These are phyloP conservation scores for Caenorhabditis uteleia DNA, from an alignment of 2,888 invertebrate genomes.

Conservation along the genomic window DNA sequence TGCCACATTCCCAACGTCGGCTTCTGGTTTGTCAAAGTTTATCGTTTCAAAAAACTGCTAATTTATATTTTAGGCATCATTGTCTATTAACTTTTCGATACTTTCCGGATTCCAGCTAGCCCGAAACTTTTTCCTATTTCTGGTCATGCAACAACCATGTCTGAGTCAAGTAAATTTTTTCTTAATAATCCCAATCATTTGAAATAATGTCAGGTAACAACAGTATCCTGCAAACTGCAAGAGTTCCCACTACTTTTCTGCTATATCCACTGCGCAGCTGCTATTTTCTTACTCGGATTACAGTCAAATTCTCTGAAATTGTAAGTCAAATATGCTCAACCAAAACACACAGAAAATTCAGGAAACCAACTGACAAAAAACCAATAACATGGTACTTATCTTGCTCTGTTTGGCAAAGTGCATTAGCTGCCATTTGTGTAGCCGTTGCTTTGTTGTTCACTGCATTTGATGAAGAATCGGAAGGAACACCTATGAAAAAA, in stretches of 20 bases:
- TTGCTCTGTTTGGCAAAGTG: slow-evolving; percentile 51
- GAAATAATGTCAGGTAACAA: slow-evolving; percentile 19
- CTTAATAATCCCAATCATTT: not conserved
- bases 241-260: slow-evolving; percentile 50
- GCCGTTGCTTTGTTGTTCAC: slow-evolving; percentile 46
- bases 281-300: slow-evolving; percentile 23
- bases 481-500: slow-evolving; percentile 37
- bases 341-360: not conserved
- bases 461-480: slow-evolving; percentile 43
- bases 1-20: slow-evolving; percentile 39
- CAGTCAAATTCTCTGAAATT: slow-evolving; percentile 30
- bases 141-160: slow-evolving; percentile 44
- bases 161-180: slow-evolving; percentile 19
- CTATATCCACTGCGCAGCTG: slow-evolving; percentile 42
- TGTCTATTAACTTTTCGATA: slow-evolving; percentile 35
- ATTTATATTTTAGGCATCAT: slow-evolving; percentile 29
- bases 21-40: slow-evolving; percentile 25
- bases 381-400: slow-evolving; percentile 34
- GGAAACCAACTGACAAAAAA: slow-evolving; percentile 23
- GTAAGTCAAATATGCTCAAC: slow-evolving; percentile 5
- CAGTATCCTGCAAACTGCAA: slow-evolving; percentile 47
- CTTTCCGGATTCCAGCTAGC: slow-evolving; percentile 43
- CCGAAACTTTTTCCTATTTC: slow-evolving; percentile 36
- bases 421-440: slow-evolving; percentile 32
- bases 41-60: not conserved